Conservation (phyloP, 2,797 vertebrate species). For the Semotilus atromaculatus region DNA sequence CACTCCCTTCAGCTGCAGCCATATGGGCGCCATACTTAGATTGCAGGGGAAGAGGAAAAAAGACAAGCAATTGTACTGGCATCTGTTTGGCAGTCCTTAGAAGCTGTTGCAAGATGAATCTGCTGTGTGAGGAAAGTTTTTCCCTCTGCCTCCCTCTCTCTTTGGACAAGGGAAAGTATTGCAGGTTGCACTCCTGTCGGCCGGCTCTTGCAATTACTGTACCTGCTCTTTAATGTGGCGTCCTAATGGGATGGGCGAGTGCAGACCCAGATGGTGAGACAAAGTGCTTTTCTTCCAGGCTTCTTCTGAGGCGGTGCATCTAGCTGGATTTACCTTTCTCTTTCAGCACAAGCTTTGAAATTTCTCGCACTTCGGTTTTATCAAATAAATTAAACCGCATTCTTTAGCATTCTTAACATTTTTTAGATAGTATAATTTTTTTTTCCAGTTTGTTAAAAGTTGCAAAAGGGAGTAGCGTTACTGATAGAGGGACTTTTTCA, state of each 20-base stretch:
- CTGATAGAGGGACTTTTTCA: not conserved
- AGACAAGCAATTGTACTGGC: constrained; percentile 75
- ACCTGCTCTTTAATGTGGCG: constrained; percentile 76
- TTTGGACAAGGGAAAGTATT: constrained; percentile 73
- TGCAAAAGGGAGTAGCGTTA: not conserved
- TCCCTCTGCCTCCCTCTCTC: constrained; percentile 31
- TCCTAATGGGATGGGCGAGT: constrained; percentile 74
- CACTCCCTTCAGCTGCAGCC: constrained; percentile 82
- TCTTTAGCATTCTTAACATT: not conserved
- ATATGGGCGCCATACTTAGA: constrained; percentile 81
- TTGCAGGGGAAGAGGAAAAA: constrained; percentile 60
- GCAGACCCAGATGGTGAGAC: constrained; percentile 79
- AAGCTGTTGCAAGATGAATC: constrained; percentile 67
- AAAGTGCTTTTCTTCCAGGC: constrained; percentile 73
- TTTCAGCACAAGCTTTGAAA: constrained; percentile 48
- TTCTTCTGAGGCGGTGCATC: constrained; percentile 69
- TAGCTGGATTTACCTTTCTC: constrained; percentile 73
- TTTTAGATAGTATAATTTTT: not conserved
- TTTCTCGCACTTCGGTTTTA: constrained; percentile 26
- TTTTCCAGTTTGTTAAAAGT: not conserved
- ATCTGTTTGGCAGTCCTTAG: constrained; percentile 77
- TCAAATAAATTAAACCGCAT: not conserved
- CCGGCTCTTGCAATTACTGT: constrained; percentile 72
- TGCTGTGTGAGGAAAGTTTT: constrained; percentile 56
- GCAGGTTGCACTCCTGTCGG: constrained; percentile 72